Evolutionary conservation across 2,797 vertebrate genomes (phyloP).

Genomic region (Ispidina picta): DNA sequence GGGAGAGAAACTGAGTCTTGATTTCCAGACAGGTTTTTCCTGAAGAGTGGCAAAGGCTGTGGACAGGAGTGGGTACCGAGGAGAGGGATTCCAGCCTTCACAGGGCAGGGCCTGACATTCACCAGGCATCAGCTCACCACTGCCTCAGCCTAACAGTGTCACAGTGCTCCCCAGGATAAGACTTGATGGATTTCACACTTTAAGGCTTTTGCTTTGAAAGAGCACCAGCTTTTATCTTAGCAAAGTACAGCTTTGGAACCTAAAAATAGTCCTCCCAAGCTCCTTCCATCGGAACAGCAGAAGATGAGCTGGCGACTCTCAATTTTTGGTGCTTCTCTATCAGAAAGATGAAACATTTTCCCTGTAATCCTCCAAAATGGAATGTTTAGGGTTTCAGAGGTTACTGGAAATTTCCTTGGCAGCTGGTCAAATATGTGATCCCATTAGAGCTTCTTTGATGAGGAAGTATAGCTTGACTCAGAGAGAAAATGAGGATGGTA

Average conservation of each 20-base stretch:
- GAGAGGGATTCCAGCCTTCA: not conserved
- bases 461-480: constrained; percentile 55
- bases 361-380: constrained; percentile 68
- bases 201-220: constrained; percentile 65
- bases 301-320: constrained; percentile 62
- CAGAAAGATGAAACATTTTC: constrained; percentile 63
- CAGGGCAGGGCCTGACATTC: not conserved
- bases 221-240: constrained; percentile 66
- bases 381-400: constrained; percentile 52
- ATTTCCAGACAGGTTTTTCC: not conserved
- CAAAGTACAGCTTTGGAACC: constrained; percentile 67
- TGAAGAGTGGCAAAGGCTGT: not conserved
- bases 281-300: constrained; percentile 52
- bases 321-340: constrained; percentile 65
- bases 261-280: constrained; percentile 62
- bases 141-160: not conserved
- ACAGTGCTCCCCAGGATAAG: not conserved
- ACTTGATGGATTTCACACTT: constrained; percentile 60
- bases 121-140: not conserved
- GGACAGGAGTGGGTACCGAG: fast-evolving
- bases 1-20: not conserved
- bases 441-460: constrained; percentile 69
- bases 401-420: constrained; percentile 72
- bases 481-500: constrained; percentile 33
- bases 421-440: constrained; percentile 65